These are phyloP conservation scores for Cyaniris semiargus DNA, from an alignment of 2,888 invertebrate species.

Conservation along the genomic window DNA sequence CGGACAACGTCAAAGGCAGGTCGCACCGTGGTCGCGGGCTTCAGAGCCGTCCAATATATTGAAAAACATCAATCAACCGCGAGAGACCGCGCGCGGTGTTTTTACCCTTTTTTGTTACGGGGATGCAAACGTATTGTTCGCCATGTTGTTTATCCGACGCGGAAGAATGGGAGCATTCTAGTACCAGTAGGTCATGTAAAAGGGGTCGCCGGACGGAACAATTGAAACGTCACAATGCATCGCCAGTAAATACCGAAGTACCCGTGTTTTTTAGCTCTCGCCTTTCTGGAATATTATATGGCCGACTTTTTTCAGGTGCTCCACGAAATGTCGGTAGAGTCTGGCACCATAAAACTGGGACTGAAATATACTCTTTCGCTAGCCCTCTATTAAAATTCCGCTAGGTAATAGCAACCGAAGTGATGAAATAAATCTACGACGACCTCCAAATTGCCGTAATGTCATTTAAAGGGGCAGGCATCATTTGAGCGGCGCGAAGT, in stretches of 20 bases:
- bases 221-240: constrained; percentile 21
- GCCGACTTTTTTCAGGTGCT: neutral
- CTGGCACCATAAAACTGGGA: neutral
- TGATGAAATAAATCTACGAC: neutral
- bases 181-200: constrained; percentile 21
- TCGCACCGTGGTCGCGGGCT: constrained; percentile 14
- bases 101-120: constrained; percentile 22
- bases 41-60: constrained; percentile 30
- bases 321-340: neutral
- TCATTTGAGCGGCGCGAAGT: constrained; percentile 27
- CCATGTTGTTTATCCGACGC: constrained; percentile 27
- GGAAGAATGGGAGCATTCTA: constrained; percentile 14
- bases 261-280: neutral
- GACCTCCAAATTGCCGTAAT: constrained; percentile 19
- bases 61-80: constrained; percentile 36
- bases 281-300: neutral
- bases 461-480: constrained; percentile 27
- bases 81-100: constrained; percentile 28
- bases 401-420: neutral
- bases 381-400: neutral
- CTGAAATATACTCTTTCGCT: neutral
- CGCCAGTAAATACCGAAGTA: neutral
- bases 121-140: constrained; percentile 33
- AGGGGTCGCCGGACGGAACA: constrained; percentile 24
- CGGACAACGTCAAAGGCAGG: constrained; percentile 31